Conservation (phyloP, 2,797 vertebrate species). For the Leuciscus waleckii region DNA sequence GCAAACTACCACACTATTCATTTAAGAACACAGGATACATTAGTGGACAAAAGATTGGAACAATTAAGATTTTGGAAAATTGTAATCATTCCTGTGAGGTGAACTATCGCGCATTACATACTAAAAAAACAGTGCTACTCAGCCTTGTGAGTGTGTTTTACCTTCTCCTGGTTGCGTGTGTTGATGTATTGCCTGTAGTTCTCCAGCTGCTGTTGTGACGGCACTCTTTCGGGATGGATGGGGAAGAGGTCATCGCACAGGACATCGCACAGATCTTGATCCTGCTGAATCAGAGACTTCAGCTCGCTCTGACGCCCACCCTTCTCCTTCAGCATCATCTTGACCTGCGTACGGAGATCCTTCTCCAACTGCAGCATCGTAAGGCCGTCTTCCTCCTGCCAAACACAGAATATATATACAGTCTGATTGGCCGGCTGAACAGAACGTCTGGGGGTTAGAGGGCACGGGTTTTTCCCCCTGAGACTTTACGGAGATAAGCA, state of each 20-base stretch:
- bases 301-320: slow-evolving; percentile 86
- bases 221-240: slow-evolving; percentile 72
- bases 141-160: slow-evolving; percentile 36
- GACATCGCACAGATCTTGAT: slow-evolving; percentile 85
- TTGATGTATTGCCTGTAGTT: slow-evolving; percentile 78
- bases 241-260: slow-evolving; percentile 78
- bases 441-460: neutral
- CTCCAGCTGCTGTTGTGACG: slow-evolving; percentile 85
- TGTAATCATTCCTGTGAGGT: neutral
- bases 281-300: slow-evolving; percentile 78
- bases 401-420: neutral
- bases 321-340: slow-evolving; percentile 85
- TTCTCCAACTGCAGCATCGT: slow-evolving; percentile 92
- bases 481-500: neutral
- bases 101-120: too few relatives aligned
- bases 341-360: slow-evolving; percentile 82
- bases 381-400: slow-evolving; percentile 81
- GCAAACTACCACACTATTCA: neutral
- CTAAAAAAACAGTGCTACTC: neutral
- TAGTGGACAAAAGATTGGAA: neutral
- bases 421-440: neutral
- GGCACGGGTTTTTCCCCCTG: neutral
- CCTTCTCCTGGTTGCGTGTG: slow-evolving; percentile 83
- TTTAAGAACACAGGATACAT: neutral
- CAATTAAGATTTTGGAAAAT: neutral